Base-by-base conservation (phyloP, 2,797 vertebrate species). In the Champsocephalus esox region DNA sequence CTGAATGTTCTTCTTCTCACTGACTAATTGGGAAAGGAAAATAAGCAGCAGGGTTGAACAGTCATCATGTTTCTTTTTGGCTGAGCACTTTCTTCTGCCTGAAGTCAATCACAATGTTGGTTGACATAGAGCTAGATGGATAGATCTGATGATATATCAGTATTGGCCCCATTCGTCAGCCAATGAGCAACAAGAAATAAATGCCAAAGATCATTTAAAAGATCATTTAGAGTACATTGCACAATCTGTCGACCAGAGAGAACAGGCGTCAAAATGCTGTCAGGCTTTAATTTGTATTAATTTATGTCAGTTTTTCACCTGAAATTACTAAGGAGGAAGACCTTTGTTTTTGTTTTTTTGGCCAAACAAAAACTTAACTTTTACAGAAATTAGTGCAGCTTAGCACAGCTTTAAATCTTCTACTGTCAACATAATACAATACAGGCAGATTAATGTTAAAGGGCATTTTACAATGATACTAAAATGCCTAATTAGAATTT, bases 191-290 rank as follows among this genome's bases (percentile, higher is more conserved):
- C 8, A 50, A 65, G 44, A 60, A 48, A 51, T 38, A 64, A 54
- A 77, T 61, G 70, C 75, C 82, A 84, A 81, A 72, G 70, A 56
- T 45, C n/a, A 50, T 28, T 8, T 7, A 6, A 0, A 65, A 48
- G 3, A 34, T 61, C 0, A 49, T 56, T 49, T 21, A n/a, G 12
- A 55, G 51, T 74, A 21, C 45, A 32, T 69, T 16, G 43, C 32
- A 38, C 12, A n/a, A 16, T 69, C 34, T 21, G 50, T 58, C 61
- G 16, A 69, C 12, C 9, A 41, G 48, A 55, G 38, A 4, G 44
- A 1, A 2, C 17, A 16, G 43, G 19, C 1, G 41, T 55, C 10
- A 24, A 45, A 28, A 43, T 44, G 50, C 19, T 11, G 2, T 13
- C n/a, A 9, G 55, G 55, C 56, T 41, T 6, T 11, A n/a, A 12